Evolutionary conservation across 2,888 invertebrate genomes (phyloP).

Genomic region (Alloplasta piceator): DNA sequence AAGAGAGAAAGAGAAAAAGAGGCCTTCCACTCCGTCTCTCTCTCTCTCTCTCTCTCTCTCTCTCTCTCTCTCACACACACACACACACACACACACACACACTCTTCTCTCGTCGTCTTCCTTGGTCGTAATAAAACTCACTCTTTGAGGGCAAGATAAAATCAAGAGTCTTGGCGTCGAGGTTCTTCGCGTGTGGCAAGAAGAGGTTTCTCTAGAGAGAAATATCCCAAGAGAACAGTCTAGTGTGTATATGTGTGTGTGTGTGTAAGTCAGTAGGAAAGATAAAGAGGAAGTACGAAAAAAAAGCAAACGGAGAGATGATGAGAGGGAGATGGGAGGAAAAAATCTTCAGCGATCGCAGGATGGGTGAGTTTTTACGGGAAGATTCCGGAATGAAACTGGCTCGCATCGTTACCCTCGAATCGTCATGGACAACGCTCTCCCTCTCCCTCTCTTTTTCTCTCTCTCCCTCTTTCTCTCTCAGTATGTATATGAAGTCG

Average conservation of each 20-base stretch:
- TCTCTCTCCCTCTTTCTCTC: constrained; percentile 40
- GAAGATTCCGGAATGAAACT: constrained; percentile 74
- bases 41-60: constrained; percentile 60
- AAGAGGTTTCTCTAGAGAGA: constrained; percentile 55
- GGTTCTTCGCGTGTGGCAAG: constrained; percentile 58
- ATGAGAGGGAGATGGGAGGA: constrained; percentile 17
- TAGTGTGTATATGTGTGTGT: constrained; percentile 35
- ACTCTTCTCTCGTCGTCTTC: constrained; percentile 57
- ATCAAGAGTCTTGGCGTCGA: constrained; percentile 62
- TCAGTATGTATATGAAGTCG: constrained; percentile 36
- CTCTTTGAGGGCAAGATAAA: constrained; percentile 65
- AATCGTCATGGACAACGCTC: constrained; percentile 71
- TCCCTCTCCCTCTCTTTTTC: constrained; percentile 21
- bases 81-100: constrained; percentile 66
- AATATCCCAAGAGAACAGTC: constrained; percentile 31
- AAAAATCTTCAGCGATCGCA: constrained; percentile 40
- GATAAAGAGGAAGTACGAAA: constrained; percentile 54
- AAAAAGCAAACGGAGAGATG: constrained; percentile 21
- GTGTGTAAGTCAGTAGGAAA: constrained; percentile 58
- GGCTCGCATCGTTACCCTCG: constrained; percentile 73
- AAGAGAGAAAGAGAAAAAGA: constrained; percentile 22
- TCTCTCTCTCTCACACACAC: constrained; percentile 53
- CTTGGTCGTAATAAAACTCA: constrained; percentile 67
- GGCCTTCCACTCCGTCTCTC: constrained; percentile 63
- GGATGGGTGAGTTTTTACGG: constrained; percentile 70